Evolutionary conservation across 2,797 vertebrate genomes (phyloP).

Genomic region (Lacerta viridis): DNA sequence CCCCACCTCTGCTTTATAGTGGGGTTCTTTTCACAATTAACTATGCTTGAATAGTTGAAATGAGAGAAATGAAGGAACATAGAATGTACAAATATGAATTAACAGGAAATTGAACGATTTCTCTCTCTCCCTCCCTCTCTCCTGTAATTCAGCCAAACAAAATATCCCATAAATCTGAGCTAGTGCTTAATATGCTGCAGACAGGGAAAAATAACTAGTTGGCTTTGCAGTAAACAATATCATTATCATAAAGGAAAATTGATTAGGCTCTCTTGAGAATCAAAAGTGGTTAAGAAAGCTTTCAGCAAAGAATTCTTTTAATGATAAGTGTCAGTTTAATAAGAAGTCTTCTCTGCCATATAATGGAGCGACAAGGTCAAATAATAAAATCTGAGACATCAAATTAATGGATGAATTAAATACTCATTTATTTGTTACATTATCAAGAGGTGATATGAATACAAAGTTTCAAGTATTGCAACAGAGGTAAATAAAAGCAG

Average conservation of each 20-base stretch:
- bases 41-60: slow-evolving; percentile 1
- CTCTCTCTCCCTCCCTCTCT: neutral
- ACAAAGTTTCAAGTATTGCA: slow-evolving; percentile 27
- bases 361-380: slow-evolving; percentile 53
- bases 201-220: slow-evolving; percentile 3
- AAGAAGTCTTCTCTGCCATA: slow-evolving; percentile 44
- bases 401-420: slow-evolving; percentile 57
- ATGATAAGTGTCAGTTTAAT: slow-evolving; percentile 47
- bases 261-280: slow-evolving; percentile 40
- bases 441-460: slow-evolving; percentile 45
- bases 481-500: slow-evolving; percentile 41
- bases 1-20: too few relatives aligned
- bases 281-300: slow-evolving; percentile 45
- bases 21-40: slow-evolving; percentile 6
- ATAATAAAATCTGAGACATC: slow-evolving; percentile 55
- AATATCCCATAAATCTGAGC: slow-evolving; percentile 45
- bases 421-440: slow-evolving; percentile 53
- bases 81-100: slow-evolving; percentile 29
- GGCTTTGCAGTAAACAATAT: slow-evolving; percentile 52
- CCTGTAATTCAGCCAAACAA: slow-evolving; percentile 33
- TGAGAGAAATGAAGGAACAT: slow-evolving; percentile 38
- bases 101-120: slow-evolving; percentile 22
- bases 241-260: slow-evolving; percentile 54
- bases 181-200: slow-evolving; percentile 34
- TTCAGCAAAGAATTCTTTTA: slow-evolving; percentile 42